Percentiles rank a stretch among this genome's conserved stretches.
These are phyloP conservation scores for Rutilus rutilus DNA, from an alignment of 2,113 vertebrate species.

Conservation along the genomic window DNA sequence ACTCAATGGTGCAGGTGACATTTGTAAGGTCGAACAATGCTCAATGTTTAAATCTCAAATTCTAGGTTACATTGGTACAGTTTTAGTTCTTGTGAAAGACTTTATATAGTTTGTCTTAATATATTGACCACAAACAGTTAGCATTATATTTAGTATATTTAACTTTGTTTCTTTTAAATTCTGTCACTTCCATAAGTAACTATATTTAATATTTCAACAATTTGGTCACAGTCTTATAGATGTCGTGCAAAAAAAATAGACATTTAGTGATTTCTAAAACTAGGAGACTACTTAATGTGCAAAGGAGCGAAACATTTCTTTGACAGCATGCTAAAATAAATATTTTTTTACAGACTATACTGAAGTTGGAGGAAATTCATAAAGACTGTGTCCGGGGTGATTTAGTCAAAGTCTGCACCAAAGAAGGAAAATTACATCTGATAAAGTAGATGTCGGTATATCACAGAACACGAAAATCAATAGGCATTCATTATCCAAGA, in stretches of 20 bases:
- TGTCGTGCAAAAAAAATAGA: background rate
- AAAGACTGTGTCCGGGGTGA: constrained; percentile 2
- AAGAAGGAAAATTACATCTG: constrained; percentile 31
- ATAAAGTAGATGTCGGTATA: constrained; percentile 31
- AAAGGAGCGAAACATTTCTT: background rate
- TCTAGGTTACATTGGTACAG: background rate
- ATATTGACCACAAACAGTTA: too few species aligned
- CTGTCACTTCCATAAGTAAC: background rate
- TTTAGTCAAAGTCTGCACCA: background rate
- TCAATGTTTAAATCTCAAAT: background rate
- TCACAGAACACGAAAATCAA: constrained; percentile 30
- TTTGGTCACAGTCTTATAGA: background rate
- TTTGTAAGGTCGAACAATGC: constrained; percentile 14
- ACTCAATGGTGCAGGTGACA: constrained; percentile 37
- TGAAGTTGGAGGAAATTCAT: background rate
- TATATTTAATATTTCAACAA: background rate
- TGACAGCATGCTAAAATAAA: background rate
- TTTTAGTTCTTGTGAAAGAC: background rate
- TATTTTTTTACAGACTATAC: background rate
- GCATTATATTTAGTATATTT: too few species aligned
- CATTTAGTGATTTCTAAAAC: background rate
- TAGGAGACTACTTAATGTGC: background rate
- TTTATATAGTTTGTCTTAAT: too few species aligned
- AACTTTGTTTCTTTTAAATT: too few species aligned
- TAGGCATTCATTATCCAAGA: constrained; percentile 22